A percentile compares a stretch with the other conserved stretches of the same genome.
Evolutionary conservation across 2,888 invertebrate species (phyloP).

Genomic region (Ornithoptera priamus): DNA sequence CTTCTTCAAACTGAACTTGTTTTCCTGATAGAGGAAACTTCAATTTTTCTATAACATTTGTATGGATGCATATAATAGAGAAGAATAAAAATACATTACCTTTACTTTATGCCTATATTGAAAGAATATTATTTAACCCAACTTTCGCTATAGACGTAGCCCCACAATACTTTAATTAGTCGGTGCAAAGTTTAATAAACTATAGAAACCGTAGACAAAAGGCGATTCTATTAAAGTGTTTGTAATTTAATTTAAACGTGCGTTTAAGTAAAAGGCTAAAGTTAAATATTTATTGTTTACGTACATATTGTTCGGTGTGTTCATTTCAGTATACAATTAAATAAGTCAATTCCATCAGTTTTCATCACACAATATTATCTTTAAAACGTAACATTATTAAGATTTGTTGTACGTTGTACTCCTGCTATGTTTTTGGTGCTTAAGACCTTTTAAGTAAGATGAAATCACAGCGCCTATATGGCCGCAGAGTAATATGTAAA

Average conservation of each 20-base stretch:
- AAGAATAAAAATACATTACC: not conserved
- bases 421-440: too few species aligned
- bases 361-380: not conserved
- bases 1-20: too few species aligned
- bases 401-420: too few species aligned
- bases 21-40: too few species aligned
- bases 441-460: too few species aligned
- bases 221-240: not conserved
- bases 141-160: not conserved
- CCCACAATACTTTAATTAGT: conserved; percentile 6
- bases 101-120: not conserved
- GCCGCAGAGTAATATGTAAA: too few species aligned
- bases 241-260: not conserved
- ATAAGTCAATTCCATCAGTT: too few species aligned
- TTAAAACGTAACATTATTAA: not conserved
- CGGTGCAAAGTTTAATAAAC: conserved; percentile 11
- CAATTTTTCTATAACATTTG: too few species aligned
- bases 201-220: conserved; percentile 11
- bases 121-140: not conserved
- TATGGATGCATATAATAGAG: too few species aligned
- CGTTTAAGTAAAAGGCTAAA: not conserved
- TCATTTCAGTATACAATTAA: not conserved
- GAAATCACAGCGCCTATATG: too few species aligned
- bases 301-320: not conserved
- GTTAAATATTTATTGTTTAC: not conserved